Evolutionary conservation across 2,888 invertebrate genomes (phyloP).

Genomic region (Ophraella communa): DNA sequence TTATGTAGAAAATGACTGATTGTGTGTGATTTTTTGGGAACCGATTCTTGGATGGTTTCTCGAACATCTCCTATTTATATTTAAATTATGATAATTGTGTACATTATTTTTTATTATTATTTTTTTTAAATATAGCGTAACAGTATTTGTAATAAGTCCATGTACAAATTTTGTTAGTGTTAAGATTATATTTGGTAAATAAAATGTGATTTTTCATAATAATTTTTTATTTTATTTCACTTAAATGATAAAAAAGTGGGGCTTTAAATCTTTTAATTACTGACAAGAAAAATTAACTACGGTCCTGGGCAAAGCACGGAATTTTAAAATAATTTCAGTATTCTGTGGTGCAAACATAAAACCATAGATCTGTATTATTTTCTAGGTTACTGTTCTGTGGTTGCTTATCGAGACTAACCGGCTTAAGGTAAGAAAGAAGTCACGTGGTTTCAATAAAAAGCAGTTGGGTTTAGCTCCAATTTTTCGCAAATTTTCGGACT

Average conservation of each 20-base stretch:
- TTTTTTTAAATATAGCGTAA: conserved; percentile 42
- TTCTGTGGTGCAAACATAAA: too few relatives aligned
- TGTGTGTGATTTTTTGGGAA: conserved; percentile 40
- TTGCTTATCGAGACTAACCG: too few relatives aligned
- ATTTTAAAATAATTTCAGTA: too few relatives aligned
- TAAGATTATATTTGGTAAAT: conserved; percentile 48
- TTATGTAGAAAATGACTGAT: conserved; percentile 42
- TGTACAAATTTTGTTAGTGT: conserved; percentile 53
- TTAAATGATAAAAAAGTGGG: not conserved
- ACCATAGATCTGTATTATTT: too few relatives aligned
- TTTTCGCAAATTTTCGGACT: too few relatives aligned
- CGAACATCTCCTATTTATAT: conserved; percentile 35
- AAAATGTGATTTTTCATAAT: conserved; percentile 47
- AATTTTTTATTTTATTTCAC: not conserved
- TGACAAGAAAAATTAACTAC: not conserved
- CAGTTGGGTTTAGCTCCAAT: too few relatives aligned
- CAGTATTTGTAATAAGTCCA: conserved; percentile 45
- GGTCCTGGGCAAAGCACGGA: too few relatives aligned
- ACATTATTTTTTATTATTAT: conserved; percentile 40
- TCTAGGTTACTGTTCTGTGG: too few relatives aligned
- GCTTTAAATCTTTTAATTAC: not conserved
- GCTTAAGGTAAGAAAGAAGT: too few relatives aligned
- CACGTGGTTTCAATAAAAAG: too few relatives aligned
- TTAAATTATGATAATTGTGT: conserved; percentile 41
- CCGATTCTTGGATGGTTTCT: conserved; percentile 26